phyloP scores from a whole-genome alignment of 2,113 vertebrate species.

The Myanophis thanlyinensis region DNA sequence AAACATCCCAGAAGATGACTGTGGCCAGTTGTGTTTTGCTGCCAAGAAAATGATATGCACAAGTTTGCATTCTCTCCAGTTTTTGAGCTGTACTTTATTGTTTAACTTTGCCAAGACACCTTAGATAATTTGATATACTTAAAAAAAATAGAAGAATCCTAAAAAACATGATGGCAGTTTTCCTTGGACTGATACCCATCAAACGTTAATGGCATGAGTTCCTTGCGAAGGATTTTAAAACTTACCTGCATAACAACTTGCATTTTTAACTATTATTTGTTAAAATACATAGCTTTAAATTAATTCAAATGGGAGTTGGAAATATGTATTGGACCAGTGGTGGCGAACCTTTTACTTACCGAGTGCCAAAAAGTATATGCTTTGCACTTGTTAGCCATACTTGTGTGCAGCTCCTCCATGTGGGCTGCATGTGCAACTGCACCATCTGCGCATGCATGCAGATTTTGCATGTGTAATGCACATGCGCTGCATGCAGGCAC shows the following conservation, averaged over 20 bases:
- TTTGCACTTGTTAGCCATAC: no score
- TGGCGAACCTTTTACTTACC: no score
- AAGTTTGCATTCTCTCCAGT: neutral
- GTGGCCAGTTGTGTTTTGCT: neutral
- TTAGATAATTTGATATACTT: neutral
- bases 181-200: neutral
- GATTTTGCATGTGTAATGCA: no score
- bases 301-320: neutral
- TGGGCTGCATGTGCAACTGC: no score
- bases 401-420: no score
- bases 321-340: neutral
- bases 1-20: neutral
- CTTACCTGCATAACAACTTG: neutral
- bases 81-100: neutral
- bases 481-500: no score
- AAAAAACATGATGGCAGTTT: neutral
- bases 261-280: neutral
- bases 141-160: neutral
- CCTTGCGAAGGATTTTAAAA: neutral
- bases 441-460: no score
- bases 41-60: neutral
- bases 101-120: neutral
- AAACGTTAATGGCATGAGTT: neutral
- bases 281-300: no score
- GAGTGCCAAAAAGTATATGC: no score